These are phyloP conservation scores for Cheiracanthium punctorium DNA, from an alignment of 2,888 invertebrate species.

Conservation along the genomic window DNA sequence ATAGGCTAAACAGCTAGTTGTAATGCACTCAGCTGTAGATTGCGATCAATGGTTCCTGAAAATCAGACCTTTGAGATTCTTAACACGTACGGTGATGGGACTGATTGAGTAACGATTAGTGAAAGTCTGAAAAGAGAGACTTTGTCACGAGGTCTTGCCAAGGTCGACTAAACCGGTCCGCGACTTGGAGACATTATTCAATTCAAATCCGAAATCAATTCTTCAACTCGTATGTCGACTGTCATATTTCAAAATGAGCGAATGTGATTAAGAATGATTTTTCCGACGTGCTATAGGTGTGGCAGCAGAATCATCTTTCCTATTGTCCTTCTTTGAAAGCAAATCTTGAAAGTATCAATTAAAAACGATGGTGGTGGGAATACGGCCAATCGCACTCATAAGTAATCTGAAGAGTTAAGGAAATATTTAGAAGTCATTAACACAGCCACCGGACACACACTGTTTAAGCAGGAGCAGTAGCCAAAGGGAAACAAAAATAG, in stretches of 20 bases:
- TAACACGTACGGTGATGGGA: conserved; percentile 32
- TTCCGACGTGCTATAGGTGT: background rate
- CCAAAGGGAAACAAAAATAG: no score
- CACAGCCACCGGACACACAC: no score
- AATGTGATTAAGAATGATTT: background rate
- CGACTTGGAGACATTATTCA: conserved; percentile 35
- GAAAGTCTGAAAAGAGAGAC: conserved; percentile 16
- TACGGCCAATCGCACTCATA: background rate
- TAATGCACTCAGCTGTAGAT: conserved; percentile 40
- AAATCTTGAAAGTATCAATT: background rate
- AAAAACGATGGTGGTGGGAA: background rate
- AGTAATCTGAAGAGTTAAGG: background rate
- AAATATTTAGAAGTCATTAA: background rate
- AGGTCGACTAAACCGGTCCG: conserved; percentile 41
- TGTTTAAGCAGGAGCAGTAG: no score
- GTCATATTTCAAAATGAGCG: background rate
- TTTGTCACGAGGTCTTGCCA: conserved; percentile 8
- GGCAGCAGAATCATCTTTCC: conserved; percentile 8
- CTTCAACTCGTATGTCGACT: conserved; percentile 8
- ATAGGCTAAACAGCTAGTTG: conserved; percentile 49
- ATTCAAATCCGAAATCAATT: conserved; percentile 21
- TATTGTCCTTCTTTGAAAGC: conserved; percentile 26
- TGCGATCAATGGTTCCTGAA: conserved; percentile 40
- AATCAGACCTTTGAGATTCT: conserved; percentile 9
- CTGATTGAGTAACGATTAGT: conserved; percentile 56